A percentile compares a stretch with the other conserved stretches of the same genome.
Evolutionary conservation across 2,113 vertebrate species (phyloP).

Genomic region (Xyrauchen texanus): DNA sequence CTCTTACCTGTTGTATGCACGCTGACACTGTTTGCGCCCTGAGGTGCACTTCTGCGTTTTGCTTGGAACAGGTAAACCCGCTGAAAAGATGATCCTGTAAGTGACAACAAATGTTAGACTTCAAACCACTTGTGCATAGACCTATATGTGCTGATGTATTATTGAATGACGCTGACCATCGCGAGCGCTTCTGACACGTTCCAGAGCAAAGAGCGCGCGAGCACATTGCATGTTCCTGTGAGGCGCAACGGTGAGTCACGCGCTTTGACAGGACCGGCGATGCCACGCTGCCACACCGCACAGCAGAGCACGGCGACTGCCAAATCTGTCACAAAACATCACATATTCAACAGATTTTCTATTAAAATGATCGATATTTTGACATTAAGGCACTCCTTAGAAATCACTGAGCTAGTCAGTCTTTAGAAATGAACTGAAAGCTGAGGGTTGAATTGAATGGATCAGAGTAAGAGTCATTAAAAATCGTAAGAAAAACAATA

Average conservation of each 20-base stretch:
- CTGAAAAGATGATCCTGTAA: constrained; percentile 61
- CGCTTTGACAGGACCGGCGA: constrained; percentile 44
- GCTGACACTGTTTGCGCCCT: constrained; percentile 53
- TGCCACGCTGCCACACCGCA: constrained; percentile 45
- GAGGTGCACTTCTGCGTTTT: constrained; percentile 59
- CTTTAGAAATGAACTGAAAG: too few relatives aligned
- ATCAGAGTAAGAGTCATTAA: not conserved
- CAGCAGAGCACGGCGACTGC: constrained; percentile 46
- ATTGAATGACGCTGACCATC: constrained; percentile 47
- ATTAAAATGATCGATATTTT: too few relatives aligned
- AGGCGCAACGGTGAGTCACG: not conserved
- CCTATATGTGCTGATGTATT: too few relatives aligned
- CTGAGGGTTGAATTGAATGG: too few relatives aligned
- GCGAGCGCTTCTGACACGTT: constrained; percentile 57
- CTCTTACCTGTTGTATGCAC: constrained; percentile 67
- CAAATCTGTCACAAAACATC: constrained; percentile 54
- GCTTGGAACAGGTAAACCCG: constrained; percentile 66
- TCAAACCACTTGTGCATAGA: not conserved
- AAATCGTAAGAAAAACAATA: not conserved
- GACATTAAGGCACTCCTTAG: too few relatives aligned
- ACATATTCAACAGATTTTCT: not conserved
- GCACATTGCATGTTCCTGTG: constrained; percentile 47
- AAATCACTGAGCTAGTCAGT: too few relatives aligned
- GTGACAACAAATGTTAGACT: not conserved
- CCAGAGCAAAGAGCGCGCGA: constrained; percentile 56